Base-by-base conservation (phyloP, 2,797 vertebrate genomes). In the Danionella dracula region DNA sequence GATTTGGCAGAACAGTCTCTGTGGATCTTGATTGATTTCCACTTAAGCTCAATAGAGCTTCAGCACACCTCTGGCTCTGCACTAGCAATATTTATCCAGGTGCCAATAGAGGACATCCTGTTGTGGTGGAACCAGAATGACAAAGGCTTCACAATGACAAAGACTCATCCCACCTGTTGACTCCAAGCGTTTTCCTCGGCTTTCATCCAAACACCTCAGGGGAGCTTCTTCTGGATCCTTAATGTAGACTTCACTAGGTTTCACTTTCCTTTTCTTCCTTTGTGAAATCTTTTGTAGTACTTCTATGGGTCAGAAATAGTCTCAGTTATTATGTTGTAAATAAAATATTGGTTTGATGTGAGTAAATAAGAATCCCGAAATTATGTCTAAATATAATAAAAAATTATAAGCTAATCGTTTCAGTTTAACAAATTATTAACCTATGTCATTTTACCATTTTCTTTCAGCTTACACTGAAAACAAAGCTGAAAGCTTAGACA, bases 41-140 rank as follows among this genome's bases (percentile, higher is more conserved):
- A 85, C 81, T 89, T 86, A 86, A 83, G 83, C 79, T 80, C 70
- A 78, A 79, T 75, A 69, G 77, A 80, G 83, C 81, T 78, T 78
- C 78, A 56, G 42, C 72, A 56, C 76, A 86, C 82, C 76, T 84
- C 75, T 82, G 75, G 78, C 82, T 77, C 75, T 66, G 79, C 75
- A 76, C 80, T 76, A 79, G 80, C 78, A 87, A 87, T 85, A 82
- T 88, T 88, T 87, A 85, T 83, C 82, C 80, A 77, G 78, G 77
- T 75, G 78, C 78, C 84, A 77, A 85, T 78, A 79, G 81, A 77
- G 79, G 82, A 83, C 78, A 72, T 72, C 75, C 79, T 82, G 82
- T 85, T 87, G 85, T 87, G 61, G 59, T 54, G 62, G 40, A 65
- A 77, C 70, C 44, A 61, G 71, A 75, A 76, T 49, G 78, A 83